Base-by-base conservation (phyloP, 2,888 invertebrate genomes). In the Spatulosminthurus flaviceps region DNA sequence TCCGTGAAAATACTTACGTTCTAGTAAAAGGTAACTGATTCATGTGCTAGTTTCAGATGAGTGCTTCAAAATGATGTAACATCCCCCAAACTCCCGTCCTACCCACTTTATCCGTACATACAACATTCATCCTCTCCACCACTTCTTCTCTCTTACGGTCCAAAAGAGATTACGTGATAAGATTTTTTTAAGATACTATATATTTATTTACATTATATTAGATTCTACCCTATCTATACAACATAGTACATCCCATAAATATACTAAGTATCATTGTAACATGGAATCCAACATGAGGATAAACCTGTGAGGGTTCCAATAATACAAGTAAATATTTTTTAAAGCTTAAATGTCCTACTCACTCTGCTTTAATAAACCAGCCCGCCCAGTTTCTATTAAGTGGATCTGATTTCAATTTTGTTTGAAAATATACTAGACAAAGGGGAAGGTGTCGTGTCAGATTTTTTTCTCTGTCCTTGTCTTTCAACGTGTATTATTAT, bases 21-120 rank as follows among this genome's bases (percentile, higher is more conserved):
- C n/a, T n/a, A n/a, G n/a, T n/a, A 74, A 67, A 67, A 75, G 75
- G 75, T 75, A 75, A 61, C 74, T 64, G 28, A 74, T 34, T 74
- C 64, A 21, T 64, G 28, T 5, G n/a, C n/a, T n/a, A 51, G 51
- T 4, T 51, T 51, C 51, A 51, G 51, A 51, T n/a, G 51, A 51
- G 51, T 51, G 51, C 51, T 16, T 51, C 51, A 13, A 51, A 2
- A 16, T 51, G 16, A 13, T 19, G 22, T n/a, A 7, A 2, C 26
- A 22, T 11, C 4, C 16, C 22, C 19, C 22, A 2, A 16, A 64
- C 64, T 26, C 4, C 26, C 67, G 19, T 16, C 28, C 26, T 67
- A 67, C 67, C 26, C 26, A 26, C 67, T 67, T n/a, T 67, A n/a
- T n/a, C n/a, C n/a, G n/a, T n/a, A n/a, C n/a, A n/a, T n/a, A n/a